Conservation (phyloP, 2,797 vertebrate species). For the Clarias platycephalus region DNA sequence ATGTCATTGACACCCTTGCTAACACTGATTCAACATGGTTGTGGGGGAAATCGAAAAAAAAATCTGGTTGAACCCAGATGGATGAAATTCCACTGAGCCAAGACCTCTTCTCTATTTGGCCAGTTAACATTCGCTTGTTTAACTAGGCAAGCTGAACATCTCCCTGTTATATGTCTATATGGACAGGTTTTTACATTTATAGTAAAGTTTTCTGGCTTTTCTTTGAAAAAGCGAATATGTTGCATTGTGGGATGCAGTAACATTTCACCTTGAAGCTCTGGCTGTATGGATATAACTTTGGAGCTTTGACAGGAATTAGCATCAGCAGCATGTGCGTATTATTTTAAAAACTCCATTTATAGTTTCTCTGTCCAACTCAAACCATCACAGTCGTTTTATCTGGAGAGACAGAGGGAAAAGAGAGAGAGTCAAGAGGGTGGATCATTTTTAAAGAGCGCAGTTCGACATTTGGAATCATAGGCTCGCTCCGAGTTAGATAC, state of each 20-base stretch:
- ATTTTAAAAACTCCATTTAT: neutral
- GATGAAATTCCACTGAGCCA: neutral
- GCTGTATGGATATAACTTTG: neutral
- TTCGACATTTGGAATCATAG: conserved; percentile 26
- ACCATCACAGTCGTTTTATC: conserved; percentile 1
- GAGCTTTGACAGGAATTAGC: neutral
- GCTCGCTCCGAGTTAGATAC: neutral
- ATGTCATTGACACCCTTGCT: neutral
- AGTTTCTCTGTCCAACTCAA: neutral
- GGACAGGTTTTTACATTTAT: neutral
- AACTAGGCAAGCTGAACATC: neutral
- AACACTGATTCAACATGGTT: neutral
- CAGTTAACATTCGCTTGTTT: neutral
- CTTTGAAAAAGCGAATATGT: neutral
- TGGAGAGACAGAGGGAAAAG: neutral
- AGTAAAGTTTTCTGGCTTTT: neutral
- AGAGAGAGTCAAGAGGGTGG: neutral
- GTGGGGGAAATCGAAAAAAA: neutral
- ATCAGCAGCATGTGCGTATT: neutral
- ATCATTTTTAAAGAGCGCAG: conserved; percentile 7
- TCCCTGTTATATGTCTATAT: neutral
- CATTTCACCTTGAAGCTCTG: neutral
- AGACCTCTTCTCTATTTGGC: neutral
- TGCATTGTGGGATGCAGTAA: neutral
- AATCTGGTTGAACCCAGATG: too few species aligned